Conservation (phyloP, 1,140 invertebrate genomes). For the Drosophila bipectinata region DNA sequence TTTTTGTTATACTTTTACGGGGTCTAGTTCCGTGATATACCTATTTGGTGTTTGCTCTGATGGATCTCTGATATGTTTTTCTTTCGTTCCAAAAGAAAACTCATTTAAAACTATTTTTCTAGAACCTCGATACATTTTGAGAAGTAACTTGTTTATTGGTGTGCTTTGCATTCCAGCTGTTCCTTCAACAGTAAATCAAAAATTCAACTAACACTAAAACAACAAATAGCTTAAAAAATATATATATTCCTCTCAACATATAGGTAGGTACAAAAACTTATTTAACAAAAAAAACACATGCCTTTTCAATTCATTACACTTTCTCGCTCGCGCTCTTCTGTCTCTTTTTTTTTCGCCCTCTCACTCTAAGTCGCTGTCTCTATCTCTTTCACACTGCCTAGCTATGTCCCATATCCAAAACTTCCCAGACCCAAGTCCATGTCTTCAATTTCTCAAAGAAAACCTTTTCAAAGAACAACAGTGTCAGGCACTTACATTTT, state of each 20-base stretch:
- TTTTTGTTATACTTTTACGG: not conserved
- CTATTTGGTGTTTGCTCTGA: conserved; percentile 12
- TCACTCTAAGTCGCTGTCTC: conserved; percentile 14
- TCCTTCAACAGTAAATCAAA: not conserved
- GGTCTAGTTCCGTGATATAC: conserved; percentile 3
- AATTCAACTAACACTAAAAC: not conserved
- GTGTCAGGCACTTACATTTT: too few relatives aligned
- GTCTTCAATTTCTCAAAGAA: not conserved
- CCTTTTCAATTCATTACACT: not conserved
- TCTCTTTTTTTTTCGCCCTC: conserved; percentile 2
- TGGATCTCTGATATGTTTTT: conserved; percentile 12
- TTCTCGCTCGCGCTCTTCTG: not conserved
- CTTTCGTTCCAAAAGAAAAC: conserved; percentile 36
- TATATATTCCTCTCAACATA: not conserved
- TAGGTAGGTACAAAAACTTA: not conserved
- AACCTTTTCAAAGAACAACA: not conserved
- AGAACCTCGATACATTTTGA: not conserved
- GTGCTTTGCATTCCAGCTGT: not conserved
- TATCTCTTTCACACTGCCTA: conserved; percentile 21
- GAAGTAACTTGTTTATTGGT: not conserved
- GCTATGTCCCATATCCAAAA: not conserved
- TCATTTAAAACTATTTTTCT: conserved; percentile 11
- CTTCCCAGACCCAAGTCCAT: not conserved
- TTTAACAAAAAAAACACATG: not conserved
- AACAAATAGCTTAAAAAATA: not conserved